A percentile compares a stretch with the other conserved stretches of the same genome.
These are phyloP conservation scores for Oscheius sp. DNA, from an alignment of 1,140 invertebrate species.

Conservation along the genomic window DNA sequence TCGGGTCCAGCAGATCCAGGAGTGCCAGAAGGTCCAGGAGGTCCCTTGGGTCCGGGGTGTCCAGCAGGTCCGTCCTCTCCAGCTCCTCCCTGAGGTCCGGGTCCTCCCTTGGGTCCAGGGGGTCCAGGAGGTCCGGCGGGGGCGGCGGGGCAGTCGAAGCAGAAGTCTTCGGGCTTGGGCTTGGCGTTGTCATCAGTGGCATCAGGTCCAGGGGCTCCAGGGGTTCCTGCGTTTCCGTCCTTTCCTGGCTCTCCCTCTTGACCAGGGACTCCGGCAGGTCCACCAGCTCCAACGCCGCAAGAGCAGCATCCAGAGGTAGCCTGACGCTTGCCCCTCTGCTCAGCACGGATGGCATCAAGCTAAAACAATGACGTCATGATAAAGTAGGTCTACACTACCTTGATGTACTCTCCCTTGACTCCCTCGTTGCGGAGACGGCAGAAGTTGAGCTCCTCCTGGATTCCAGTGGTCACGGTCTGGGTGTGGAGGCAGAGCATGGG, in stretches of 20 bases:
- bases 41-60: conserved; percentile 32
- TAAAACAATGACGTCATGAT: neutral
- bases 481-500: conserved; percentile 52
- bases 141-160: conserved; percentile 42
- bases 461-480: conserved; percentile 26
- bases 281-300: conserved; percentile 40
- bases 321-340: conserved; percentile 29
- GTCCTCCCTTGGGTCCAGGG: conserved; percentile 35
- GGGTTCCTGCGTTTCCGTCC: conserved; percentile 34
- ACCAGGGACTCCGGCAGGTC: conserved; percentile 37
- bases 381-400: neutral
- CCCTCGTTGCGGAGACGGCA: conserved; percentile 15
- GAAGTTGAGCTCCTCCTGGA: conserved; percentile 36
- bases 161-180: conserved; percentile 34
- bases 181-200: conserved; percentile 26
- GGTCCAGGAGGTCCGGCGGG: conserved; percentile 24
- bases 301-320: conserved; percentile 33
- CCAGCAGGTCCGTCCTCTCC: conserved; percentile 33
- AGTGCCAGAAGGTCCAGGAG: conserved; percentile 31
- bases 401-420: conserved; percentile 29
- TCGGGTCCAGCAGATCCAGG: conserved; percentile 33
- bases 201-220: conserved; percentile 37
- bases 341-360: neutral
- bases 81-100: conserved; percentile 28
- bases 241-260: conserved; percentile 38